Evolutionary conservation across 1,140 invertebrate genomes (phyloP).

Genomic region (Drosophila kikkawai): DNA sequence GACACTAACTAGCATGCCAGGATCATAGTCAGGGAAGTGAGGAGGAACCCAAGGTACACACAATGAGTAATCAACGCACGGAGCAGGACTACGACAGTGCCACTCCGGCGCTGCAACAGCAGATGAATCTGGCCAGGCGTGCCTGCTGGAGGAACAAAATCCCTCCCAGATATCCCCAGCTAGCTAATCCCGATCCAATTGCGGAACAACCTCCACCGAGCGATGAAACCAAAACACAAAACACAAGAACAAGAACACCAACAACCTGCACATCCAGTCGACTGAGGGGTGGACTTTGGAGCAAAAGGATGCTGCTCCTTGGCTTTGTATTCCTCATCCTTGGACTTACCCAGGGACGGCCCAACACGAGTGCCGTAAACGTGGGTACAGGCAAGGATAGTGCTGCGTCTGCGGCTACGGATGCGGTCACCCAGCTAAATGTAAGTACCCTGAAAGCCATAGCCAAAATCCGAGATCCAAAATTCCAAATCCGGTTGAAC

Average conservation of each 20-base stretch:
- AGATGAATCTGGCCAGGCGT: slow-evolving; percentile 79
- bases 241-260: slow-evolving; percentile 8
- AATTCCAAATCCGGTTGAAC: slow-evolving; percentile 9
- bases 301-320: slow-evolving; percentile 53
- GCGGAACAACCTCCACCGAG: slow-evolving; percentile 44
- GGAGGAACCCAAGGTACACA: slow-evolving; percentile 7
- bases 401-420: slow-evolving; percentile 23
- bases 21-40: slow-evolving; percentile 33
- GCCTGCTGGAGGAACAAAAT: slow-evolving; percentile 72
- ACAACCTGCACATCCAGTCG: slow-evolving; percentile 29
- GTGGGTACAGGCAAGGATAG: slow-evolving; percentile 13
- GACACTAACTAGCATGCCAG: slow-evolving; percentile 63
- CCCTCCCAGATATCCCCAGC: slow-evolving; percentile 1
- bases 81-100: slow-evolving; percentile 76
- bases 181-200: slow-evolving; percentile 20
- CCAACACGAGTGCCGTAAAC: slow-evolving; percentile 62
- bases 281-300: neutral
- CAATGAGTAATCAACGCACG: slow-evolving; percentile 64
- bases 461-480: slow-evolving; percentile 14
- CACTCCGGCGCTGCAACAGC: slow-evolving; percentile 72
- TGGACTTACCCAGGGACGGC: slow-evolving; percentile 65
- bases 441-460: slow-evolving; percentile 47
- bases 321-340: slow-evolving; percentile 60
- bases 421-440: slow-evolving; percentile 57
- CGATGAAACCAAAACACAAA: slow-evolving; percentile 27